Percentiles rank a stretch among this genome's conserved stretches.
Evolutionary conservation across 2,113 vertebrate species (phyloP).

Genomic region (Pantherophis guttatus): DNA sequence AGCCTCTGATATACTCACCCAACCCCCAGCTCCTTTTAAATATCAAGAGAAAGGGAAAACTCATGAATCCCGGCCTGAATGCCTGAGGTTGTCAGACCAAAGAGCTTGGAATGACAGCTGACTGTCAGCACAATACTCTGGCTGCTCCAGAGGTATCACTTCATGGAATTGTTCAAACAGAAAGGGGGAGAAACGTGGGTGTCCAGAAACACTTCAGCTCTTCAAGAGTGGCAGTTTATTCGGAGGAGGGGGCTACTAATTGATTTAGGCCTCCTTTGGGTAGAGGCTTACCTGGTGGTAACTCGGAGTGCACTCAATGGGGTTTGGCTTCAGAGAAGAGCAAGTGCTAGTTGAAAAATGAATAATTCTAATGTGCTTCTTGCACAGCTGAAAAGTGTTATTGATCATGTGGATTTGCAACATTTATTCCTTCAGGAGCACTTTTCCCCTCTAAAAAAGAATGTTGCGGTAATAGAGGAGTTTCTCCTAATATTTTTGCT

Average conservation of each 20-base stretch:
- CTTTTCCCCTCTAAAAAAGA: conserved; percentile 10
- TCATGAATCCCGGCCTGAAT: conserved; percentile 76
- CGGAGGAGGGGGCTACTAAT: background rate
- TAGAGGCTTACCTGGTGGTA: background rate
- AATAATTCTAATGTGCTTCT: conserved; percentile 13
- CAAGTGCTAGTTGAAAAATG: background rate
- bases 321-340: background rate
- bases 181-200: conserved; percentile 41
- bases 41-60: conserved; percentile 68
- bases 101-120: conserved; percentile 83
- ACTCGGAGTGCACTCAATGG: background rate
- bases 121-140: conserved; percentile 74
- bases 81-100: conserved; percentile 76
- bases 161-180: conserved; percentile 66
- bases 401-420: conserved; percentile 39
- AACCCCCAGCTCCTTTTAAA: conserved; percentile 78
- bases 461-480: background rate
- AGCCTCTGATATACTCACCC: conserved; percentile 80
- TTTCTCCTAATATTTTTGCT: conserved; percentile 18
- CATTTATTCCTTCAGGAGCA: conserved; percentile 56
- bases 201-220: conserved; percentile 42
- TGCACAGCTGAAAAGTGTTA: conserved; percentile 3
- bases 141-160: conserved; percentile 70
- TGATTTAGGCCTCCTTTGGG: background rate
- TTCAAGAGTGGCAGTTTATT: conserved; percentile 40